Evolutionary conservation across 2,888 invertebrate genomes (phyloP), one percentile per base, ranked within the genome.

Genomic region (Macroteleia sp.): DNA sequence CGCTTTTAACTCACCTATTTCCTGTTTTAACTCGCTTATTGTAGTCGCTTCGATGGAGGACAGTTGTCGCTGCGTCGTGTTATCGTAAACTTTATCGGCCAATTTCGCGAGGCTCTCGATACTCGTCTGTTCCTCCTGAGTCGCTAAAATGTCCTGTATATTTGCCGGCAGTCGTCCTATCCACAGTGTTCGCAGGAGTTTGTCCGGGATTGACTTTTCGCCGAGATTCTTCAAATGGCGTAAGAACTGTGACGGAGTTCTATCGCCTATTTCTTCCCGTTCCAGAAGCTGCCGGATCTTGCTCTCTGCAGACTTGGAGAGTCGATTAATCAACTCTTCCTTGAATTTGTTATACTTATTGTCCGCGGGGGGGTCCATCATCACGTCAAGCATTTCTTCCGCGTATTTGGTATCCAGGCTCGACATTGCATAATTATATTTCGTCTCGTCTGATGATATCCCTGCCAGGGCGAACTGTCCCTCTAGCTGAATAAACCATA

Each of bases 231-330:
- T 56, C 1, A 86, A 61, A 17, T 83, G 80, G 0, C 83, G 80
- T 5, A 86, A 50, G 34, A 85, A 85, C n/a, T n/a, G n/a, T n/a
- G 85, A 83, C 5, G 86, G 85, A 36, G 71, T 82, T n/a, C 82
- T 42, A 59, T 82, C 78, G 9, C 82, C 80, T 2, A 81, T 56
- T 2, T 52, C 52, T 52, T 77, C 80, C 1, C 30, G 28, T 25
- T 82, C 81, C 0, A 83, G 67, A 2, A 82, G 74, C 10, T 66
- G 67, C 3, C 71, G 64, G 1, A 80, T 77, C 10, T 74, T 71
- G 20, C 78, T 50, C 5, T 79, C 80, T 19, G 77, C 50, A 0
- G 81, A 78, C 0, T 52, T 16, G 20, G 70, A 54, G 2, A 83
- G 44, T 1, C 81, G 74, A 10, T n/a, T 9, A 3, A 8, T 78